Base-by-base conservation (phyloP, 2,797 vertebrate genomes). In the Thaleichthys pacificus region DNA sequence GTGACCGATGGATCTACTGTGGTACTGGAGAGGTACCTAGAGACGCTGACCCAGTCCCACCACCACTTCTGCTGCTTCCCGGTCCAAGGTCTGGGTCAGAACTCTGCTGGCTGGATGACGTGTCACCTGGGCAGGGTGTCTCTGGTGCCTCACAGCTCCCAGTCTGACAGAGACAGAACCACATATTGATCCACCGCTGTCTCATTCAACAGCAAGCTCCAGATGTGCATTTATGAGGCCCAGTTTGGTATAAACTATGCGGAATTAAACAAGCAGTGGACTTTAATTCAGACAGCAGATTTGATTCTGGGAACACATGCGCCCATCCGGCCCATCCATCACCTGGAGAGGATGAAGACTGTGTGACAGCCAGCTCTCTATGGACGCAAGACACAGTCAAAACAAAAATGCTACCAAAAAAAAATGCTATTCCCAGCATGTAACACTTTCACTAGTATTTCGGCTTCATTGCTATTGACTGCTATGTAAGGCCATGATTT, bases 271-370 rank as follows among this genome's bases (percentile, higher is more conserved):
- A 11, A 3, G 9, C 17, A n/a, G 19, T 12, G 42, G 42, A 47
- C 42, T 47, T 47, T 67, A n/a, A 67, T 67, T 19, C 66, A 54
- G 66, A 38, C 11, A 2, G 24, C 28, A 57, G 4, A 35, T 68
- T 68, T 68, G 8, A 79, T 79, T 76, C 74, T 77, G 79, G 73
- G 81, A 87, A 87, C 68, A 70, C 78, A 83, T 71, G 78, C 80
- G 65, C 70, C 84, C 72, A 83, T 66, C 82, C 21, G n/a, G 47
- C 26, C 76, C 61, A 73, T 80, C 82, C 81, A 80, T 84, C 84
- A 84, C 77, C 71, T 68, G 72, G 70, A n/a, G 80, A 90, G 89
- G 88, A 91, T 88, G 81, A 85, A 80, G 81, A 47, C 84, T 89
- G 86, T 88, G 85, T 87, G 87, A 80, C 78, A 58, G 60, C 19